phyloP scores from a whole-genome alignment of 2,797 vertebrate species.

The Sebastes miniatus region DNA sequence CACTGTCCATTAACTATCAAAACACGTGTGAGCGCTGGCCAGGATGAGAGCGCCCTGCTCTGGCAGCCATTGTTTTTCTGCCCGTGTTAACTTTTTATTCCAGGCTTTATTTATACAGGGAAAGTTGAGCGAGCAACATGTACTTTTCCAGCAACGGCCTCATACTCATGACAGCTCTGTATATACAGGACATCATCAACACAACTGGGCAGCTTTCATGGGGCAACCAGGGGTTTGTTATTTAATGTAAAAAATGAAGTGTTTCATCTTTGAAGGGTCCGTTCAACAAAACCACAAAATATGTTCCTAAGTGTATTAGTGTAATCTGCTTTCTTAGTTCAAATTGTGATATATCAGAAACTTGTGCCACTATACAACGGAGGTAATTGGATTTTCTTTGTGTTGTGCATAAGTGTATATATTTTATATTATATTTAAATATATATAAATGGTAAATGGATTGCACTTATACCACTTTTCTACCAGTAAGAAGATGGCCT shows the following conservation, averaged over 20 bases:
- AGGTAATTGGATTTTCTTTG: background rate
- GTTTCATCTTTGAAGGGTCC: background rate
- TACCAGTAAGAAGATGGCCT: background rate
- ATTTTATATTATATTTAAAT: background rate
- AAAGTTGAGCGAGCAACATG: constrained; percentile 38
- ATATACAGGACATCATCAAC: background rate
- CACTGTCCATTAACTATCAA: constrained; percentile 83
- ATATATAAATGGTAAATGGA: background rate
- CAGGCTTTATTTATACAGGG: constrained; percentile 49
- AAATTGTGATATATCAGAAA: background rate
- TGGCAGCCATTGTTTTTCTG: constrained; percentile 68
- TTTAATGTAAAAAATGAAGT: background rate
- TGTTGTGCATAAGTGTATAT: background rate
- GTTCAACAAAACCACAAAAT: background rate
- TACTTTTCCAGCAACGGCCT: constrained; percentile 35
- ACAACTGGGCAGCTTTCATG: background rate
- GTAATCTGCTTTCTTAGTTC: background rate
- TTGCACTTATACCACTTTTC: background rate
- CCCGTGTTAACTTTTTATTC: constrained; percentile 45
- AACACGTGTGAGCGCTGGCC: constrained; percentile 71
- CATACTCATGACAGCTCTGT: background rate
- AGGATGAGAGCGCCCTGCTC: constrained; percentile 68
- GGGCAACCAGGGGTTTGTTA: background rate
- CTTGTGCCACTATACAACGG: background rate
- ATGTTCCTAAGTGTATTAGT: rapidly evolving